Base-by-base conservation (phyloP, 1,140 invertebrate genomes). In the Notospermus geniculatus region DNA sequence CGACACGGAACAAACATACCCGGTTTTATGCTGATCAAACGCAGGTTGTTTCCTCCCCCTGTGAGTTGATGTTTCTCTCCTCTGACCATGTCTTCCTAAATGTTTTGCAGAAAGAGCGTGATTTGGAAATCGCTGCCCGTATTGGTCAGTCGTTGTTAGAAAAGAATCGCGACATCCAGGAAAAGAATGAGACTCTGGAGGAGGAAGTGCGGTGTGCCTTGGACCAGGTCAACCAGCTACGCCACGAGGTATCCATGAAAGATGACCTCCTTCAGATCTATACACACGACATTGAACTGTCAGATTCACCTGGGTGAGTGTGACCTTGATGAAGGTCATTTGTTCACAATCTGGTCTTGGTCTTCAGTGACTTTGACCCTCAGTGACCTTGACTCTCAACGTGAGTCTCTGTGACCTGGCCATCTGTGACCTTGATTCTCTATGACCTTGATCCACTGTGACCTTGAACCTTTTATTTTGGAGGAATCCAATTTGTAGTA, bases 61-160 rank as follows among this genome's bases (percentile, higher is more conserved):
- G 32, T 36, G 4, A 7, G 32, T 7, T 61, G 28, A 28, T 62
- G 60, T 41, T 62, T 1, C 19, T 7, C 57, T 39, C 15, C 62
- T 52, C 57, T 58, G 30, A 46, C 43, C 43, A 29, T 60, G 56
- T 62, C 57, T 68, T 67, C 64, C 15, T 30, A n/a, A n/a, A n/a
- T 62, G n/a, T 29, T 55, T 45, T 77, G 41, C 71, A 80, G 78
- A 81, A 80, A 76, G 80, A 81, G 55, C 67, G 75, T 66, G 80
- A 80, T 64, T 67, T 80, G 32, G 95, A 98, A 83, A 82, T 98
- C 69, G 97, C 95, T 23, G 95, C 95, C 46, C 89, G 92, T 43
- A 97, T 98, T 76, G 95, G 95, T 54, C 95, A 98, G 78, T 92
- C 95, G 77, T 82, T 98, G 41, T 82, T 98, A 60, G 88, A 90